A percentile compares a stretch with the other conserved stretches of the same genome.
Conservation (phyloP, 2,888 invertebrate species). For the Rhyacophila evoluta region DNA sequence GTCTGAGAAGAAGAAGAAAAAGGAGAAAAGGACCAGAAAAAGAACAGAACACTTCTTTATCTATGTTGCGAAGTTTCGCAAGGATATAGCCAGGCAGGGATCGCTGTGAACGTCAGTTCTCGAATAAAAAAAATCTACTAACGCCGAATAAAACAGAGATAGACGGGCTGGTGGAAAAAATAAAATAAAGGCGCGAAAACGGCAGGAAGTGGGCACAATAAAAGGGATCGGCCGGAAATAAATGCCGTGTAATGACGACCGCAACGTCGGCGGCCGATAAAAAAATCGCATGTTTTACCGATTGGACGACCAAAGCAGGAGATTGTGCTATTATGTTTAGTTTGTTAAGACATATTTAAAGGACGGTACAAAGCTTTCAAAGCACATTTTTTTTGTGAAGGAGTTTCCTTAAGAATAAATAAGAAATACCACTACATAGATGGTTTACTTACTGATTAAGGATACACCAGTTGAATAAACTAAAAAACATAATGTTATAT, state of each 20-base stretch:
- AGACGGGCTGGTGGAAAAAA: slow-evolving; percentile 35
- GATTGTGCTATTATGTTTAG: slow-evolving; percentile 12
- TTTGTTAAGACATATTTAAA: background rate
- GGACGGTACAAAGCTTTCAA: background rate
- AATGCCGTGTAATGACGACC: slow-evolving; percentile 54
- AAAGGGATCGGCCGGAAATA: slow-evolving; percentile 54
- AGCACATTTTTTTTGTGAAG: too few species aligned
- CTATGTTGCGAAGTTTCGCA: slow-evolving; percentile 44
- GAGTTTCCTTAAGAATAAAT: too few species aligned
- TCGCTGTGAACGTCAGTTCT: slow-evolving; percentile 43
- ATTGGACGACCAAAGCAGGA: background rate
- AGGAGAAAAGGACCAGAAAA: slow-evolving; percentile 26
- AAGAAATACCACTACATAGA: too few species aligned
- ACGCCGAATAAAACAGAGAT: slow-evolving; percentile 52
- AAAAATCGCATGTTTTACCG: slow-evolving; percentile 44
- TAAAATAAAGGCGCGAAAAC: slow-evolving; percentile 32
- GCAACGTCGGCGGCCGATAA: slow-evolving; percentile 47
- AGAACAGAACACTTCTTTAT: slow-evolving; percentile 41
- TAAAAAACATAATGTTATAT: too few species aligned
- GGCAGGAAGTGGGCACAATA: slow-evolving; percentile 47
- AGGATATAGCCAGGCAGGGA: slow-evolving; percentile 43
- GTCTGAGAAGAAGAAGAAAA: slow-evolving; percentile 45
- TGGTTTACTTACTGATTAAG: too few species aligned
- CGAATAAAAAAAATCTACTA: slow-evolving; percentile 54
- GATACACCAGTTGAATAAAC: too few species aligned